Evolutionary conservation across 2,797 vertebrate species (phyloP).

Genomic region (Pelochelys cantorii): DNA sequence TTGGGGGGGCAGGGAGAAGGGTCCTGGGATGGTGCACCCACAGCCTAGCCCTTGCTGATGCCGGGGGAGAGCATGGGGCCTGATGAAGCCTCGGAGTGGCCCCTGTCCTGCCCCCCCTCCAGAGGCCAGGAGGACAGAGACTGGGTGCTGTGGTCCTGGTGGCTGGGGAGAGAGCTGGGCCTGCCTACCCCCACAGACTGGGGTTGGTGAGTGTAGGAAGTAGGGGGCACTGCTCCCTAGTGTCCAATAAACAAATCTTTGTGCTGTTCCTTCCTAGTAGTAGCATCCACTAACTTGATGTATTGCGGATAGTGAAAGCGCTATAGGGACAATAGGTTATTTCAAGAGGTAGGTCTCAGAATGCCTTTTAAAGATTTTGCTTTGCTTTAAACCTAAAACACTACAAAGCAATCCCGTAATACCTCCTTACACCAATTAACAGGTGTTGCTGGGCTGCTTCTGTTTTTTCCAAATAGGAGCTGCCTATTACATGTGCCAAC

Average conservation of each 20-base stretch:
- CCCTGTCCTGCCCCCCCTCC: too few species aligned
- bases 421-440: neutral
- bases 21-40: too few species aligned
- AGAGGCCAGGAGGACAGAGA: too few species aligned
- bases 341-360: neutral
- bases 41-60: too few species aligned
- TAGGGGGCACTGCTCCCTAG: too few species aligned
- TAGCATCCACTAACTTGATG: neutral
- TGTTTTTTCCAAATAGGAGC: neutral
- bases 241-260: neutral
- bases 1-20: too few species aligned
- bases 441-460: neutral
- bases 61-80: too few species aligned
- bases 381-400: neutral
- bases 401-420: neutral
- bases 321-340: neutral
- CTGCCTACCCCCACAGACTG: too few species aligned
- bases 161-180: too few species aligned
- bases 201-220: too few species aligned
- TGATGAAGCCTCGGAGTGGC: too few species aligned
- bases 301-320: neutral
- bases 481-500: neutral
- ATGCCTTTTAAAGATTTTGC: neutral
- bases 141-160: too few species aligned
- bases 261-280: neutral